Evolutionary conservation across 1,140 invertebrate species (phyloP), one percentile per base, ranked within the genome.

Genomic region (Aphaenogaster rudis): DNA sequence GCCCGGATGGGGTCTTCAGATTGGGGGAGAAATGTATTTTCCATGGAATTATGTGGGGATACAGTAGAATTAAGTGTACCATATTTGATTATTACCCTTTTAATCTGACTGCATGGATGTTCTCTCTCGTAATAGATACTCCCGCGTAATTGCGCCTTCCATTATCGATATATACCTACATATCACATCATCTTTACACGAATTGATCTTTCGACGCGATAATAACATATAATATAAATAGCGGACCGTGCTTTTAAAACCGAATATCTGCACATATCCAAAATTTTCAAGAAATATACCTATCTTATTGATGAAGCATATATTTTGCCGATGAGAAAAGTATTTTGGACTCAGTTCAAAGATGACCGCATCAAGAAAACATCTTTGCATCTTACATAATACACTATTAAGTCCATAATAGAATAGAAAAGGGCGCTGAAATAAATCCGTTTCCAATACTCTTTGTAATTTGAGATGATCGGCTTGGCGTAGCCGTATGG

Each of bases 1-100:
- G 93, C 67, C 91, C 92, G 91, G 91, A 78, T 81, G 84, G 84
- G 87, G 90, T 79, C 91, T 84, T 88, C 87, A 86, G 90, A 93
- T 93, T 91, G 90, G 89, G 92, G 91, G 90, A 87, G 92, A 87
- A 88, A 93, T 93, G 94, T 94, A 94, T 95, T 95, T 94, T 94
- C 92, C 92, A 63, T 86, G 86, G 87, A 92, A 95, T 94, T 94
- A 95, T 91, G 89, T 89, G 89, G 91, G 90, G 92, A 93, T 94
- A 91, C 92, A 88, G 88, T 91, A 86, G 93, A 94, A 95, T 95
- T 94, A 95, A 93, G 89, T 90, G 86, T 67, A 93, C 92, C 92
- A 90, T 94, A 95, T 94, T 95, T 95, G 94, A 95, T 95, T 95
- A 95, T 95, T 95, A 95, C 93, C 94, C 94, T 95, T 94, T 95